A percentile compares a stretch with the other conserved stretches of the same genome.
Conservation (phyloP, 1,140 invertebrate species). For the Drosophila grimshawi region DNA sequence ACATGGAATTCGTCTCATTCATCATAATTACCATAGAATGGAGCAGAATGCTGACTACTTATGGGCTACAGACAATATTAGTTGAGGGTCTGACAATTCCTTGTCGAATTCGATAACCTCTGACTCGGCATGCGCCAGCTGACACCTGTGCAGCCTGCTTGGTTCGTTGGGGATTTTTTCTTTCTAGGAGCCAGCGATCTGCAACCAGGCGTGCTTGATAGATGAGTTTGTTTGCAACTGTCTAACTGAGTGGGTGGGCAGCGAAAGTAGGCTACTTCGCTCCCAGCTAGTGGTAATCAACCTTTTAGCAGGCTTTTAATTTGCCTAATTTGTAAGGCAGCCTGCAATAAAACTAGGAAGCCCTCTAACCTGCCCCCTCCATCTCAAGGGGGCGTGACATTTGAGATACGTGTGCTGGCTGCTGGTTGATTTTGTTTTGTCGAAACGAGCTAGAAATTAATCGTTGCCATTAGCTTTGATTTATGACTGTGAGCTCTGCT, state of each 20-base stretch:
- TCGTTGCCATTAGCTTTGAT: constrained; percentile 76
- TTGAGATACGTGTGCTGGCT: constrained; percentile 15
- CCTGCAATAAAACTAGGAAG: constrained; percentile 45
- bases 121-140: background rate
- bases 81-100: no score
- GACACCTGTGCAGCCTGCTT: constrained; percentile 11
- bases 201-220: constrained; percentile 51
- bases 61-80: background rate
- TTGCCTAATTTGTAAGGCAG: constrained; percentile 51
- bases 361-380: background rate
- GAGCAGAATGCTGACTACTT: constrained; percentile 51
- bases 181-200: constrained; percentile 21
- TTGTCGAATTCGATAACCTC: background rate
- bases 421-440: constrained; percentile 23
- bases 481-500: constrained; percentile 54
- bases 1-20: constrained; percentile 23
- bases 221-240: constrained; percentile 52
- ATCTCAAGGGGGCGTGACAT: constrained; percentile 20
- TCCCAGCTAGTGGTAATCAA: constrained; percentile 2
- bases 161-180: background rate
- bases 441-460: constrained; percentile 63
- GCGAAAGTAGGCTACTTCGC: background rate
- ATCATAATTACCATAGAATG: constrained; percentile 9
- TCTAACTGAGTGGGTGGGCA: background rate
- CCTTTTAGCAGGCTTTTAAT: constrained; percentile 51